Base-by-base conservation (phyloP, 2,888 invertebrate genomes). In the Embidobia sp. region DNA sequence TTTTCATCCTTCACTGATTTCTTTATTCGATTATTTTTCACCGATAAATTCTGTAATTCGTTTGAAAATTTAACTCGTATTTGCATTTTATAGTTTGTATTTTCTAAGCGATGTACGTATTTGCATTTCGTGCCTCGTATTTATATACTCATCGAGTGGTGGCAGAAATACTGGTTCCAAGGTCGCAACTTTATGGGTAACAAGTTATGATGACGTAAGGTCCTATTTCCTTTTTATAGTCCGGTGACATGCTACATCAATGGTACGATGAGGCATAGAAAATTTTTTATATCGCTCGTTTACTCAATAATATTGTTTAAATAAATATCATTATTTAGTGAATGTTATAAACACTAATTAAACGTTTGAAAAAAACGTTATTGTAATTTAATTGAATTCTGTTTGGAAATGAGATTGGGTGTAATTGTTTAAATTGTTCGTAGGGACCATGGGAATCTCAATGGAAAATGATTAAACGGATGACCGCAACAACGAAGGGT, bases 401-500 rank as follows among this genome's bases (percentile, higher is more conserved):
- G 55, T 19, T 15, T 26, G 7, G 4, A 18, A n/a, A 19, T 29
- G 8, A 16, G 15, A 46, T 55, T 33, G 19, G 49, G 15, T 15
- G 11, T 59, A 40, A 59, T 33, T 35, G 46, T 44, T 44, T 59
- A 46, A 35, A 57, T 59, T 44, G 27, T 53, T 51, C 29, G 29
- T 13, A 53, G 19, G 35, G 46, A 35, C 15, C 26, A 67, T 63
- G 55, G 78, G 61, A 59, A 81, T 74, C 59, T 48, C 73, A 61
- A 44, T 73, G 64, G 73, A 81, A 81, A 82, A 82, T 80, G 84
- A 83, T 84, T 84, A 83, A 84, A 82, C 72, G 80, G 79, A 79
- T 61, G 79, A 33, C 40, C n/a, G n/a, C n/a, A n/a, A n/a, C 57
- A 79, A 80, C 80, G 77, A 77, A 79, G 80, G 83, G 80, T 80